These are phyloP conservation scores for Scomber japonicus DNA, from an alignment of 2,113 vertebrate species.

Conservation along the genomic window DNA sequence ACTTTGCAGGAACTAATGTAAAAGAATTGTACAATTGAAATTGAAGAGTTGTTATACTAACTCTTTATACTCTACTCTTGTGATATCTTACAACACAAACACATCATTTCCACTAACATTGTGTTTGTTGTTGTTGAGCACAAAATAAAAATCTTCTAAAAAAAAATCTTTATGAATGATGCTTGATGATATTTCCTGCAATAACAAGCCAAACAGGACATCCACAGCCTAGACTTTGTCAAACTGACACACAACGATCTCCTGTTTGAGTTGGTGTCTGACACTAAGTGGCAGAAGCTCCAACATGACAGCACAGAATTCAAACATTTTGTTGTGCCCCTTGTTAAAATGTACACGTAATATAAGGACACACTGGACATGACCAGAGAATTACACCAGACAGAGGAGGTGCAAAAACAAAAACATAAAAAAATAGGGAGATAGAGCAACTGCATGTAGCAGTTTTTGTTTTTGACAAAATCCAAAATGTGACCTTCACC, in stretches of 20 bases:
- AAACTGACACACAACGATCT: not conserved
- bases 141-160: not conserved
- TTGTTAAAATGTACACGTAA: not conserved
- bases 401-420: not conserved
- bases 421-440: constrained; percentile 5
- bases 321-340: not conserved
- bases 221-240: not conserved
- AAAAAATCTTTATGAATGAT: too few relatives aligned
- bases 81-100: not conserved
- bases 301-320: too few relatives aligned
- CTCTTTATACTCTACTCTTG: not conserved
- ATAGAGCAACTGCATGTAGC: constrained; percentile 27
- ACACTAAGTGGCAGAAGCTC: too few relatives aligned
- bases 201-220: not conserved
- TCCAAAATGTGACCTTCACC: constrained; percentile 84
- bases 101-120: too few relatives aligned
- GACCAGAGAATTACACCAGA: not conserved
- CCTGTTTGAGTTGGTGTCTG: too few relatives aligned
- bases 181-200: not conserved
- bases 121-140: not conserved
- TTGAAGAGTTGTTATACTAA: not conserved
- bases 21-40: not conserved
- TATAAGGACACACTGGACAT: not conserved
- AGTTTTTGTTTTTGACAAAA: constrained; percentile 72
- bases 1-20: not conserved